Base-by-base conservation (phyloP, 2,888 invertebrate genomes). In the Melanostoma scalare region DNA sequence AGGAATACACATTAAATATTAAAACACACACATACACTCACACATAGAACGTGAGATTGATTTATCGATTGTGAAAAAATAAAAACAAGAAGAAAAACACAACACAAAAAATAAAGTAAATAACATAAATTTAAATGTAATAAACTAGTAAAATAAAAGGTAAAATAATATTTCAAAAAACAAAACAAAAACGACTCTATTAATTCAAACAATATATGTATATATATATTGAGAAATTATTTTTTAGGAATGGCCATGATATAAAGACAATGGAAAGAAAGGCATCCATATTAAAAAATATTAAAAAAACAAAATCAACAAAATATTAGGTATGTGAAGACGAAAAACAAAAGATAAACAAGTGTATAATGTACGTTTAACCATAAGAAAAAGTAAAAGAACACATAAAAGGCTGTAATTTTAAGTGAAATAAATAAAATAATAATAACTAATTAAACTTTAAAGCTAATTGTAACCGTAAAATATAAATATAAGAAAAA, bases 341-440 rank as follows among this genome's bases (percentile, higher is more conserved):
- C 10, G 31, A 75, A 75, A 80, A 74, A 44, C 6, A 56, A 55
- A 44, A 73, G 38, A 5, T 50, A 76, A 78, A 78, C 50, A 74
- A 63, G 42, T 75, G 65, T 84, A 74, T 79, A 79, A 79, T 71
- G 79, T 71, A 79, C 79, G 84, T 84, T 69, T 78, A 60, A 84
- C 79, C 79, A 52, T 75, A 78, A 82, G 78, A 76, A 72, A 52
- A 84, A 67, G 74, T 67, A 84, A 74, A 84, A 84, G 79, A 84
- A 84, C 78, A 84, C 78, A 79, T 89, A 89, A 90, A 90, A 90
- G 90, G 90, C 90, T 90, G 90, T 90, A 90, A 90, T 90, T 90
- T 90, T 90, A 90, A 90, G 90, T 89, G 88, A 87, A 87, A 86
- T 74, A 60, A 65, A 77, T 78, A 86, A 81, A 85, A 48, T 67